Evolutionary conservation across 2,888 invertebrate species (phyloP), one percentile per base, ranked within the genome.

Genomic region (Odontocolon sp.): DNA sequence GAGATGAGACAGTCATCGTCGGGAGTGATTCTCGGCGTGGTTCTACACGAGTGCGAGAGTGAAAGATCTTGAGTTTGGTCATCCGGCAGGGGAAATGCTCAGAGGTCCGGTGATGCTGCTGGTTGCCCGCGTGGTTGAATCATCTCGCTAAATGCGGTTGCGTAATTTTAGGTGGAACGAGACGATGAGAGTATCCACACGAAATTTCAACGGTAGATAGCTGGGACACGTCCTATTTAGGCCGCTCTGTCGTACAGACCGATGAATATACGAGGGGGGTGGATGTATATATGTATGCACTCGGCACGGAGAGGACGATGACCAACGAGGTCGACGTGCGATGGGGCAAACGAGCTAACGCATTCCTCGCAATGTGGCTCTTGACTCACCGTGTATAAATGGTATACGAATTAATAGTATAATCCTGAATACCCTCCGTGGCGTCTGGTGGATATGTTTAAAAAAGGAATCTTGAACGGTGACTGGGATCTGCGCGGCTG

Each of bases 121-220:
- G n/a, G n/a, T n/a, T n/a, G 78, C 78, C 74, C 57, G 67, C 45
- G 70, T 66, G 38, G 85, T 86, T 86, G 87, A 87, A 86, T 87
- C 87, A 87, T 81, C 86, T 75, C 79, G 84, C 87, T 86, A 87
- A 87, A 86, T 87, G 83, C 84, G 80, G 83, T 86, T 87, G 85
- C 87, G 81, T 87, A 87, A 87, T 85, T 86, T 84, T 86, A 86
- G 83, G 84, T 82, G 82, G 26, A 77, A 68, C 68, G 47, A 82
- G 81, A 80, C 82, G 84, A 82, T 81, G 82, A 81, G 70, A 67
- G 63, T 59, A 80, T 81, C 74, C 76, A 33, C 73, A 78, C 61
- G 68, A 78, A 85, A 86, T 85, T 69, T 83, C 81, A 82, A 66
- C 57, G 78, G 31, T 74, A 66, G 38, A 61, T 47, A 69, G 56